phyloP scores from a whole-genome alignment of 2,797 vertebrate genomes.

The Mus spretus region DNA sequence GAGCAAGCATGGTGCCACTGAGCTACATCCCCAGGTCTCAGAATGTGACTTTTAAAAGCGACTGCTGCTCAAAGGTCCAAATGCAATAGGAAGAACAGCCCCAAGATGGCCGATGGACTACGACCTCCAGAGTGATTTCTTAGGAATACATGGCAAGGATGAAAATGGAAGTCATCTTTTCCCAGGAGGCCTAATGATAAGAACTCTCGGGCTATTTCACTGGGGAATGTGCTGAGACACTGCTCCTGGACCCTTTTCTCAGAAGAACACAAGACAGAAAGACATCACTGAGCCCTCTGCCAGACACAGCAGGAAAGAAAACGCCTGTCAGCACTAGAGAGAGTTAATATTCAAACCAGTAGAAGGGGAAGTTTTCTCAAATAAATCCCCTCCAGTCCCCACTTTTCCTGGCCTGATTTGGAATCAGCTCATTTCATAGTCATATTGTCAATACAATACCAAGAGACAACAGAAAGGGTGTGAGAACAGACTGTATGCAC shows the following conservation, averaged over 20 bases:
- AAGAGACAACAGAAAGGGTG: background rate
- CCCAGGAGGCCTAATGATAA: conserved; percentile 36
- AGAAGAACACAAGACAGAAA: background rate
- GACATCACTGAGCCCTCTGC: conserved; percentile 31
- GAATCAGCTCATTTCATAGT: background rate
- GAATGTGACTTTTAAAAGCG: conserved; percentile 8
- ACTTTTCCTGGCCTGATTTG: background rate
- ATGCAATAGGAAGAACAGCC: conserved; percentile 25
- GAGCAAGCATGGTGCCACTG: background rate
- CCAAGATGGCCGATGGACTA: background rate
- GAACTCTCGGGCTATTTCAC: conserved; percentile 59
- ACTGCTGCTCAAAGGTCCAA: conserved; percentile 24
- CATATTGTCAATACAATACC: background rate
- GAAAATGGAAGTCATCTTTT: conserved; percentile 68
- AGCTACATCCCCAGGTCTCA: background rate
- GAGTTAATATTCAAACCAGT: conserved; percentile 15
- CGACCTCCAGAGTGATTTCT: background rate
- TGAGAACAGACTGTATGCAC: background rate
- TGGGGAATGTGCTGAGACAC: background rate
- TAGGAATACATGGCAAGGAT: conserved; percentile 65
- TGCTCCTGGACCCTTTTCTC: conserved; percentile 44
- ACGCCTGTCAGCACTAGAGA: background rate
- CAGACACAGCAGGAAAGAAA: conserved; percentile 24
- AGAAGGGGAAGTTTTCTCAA: conserved; percentile 1
- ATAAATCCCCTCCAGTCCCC: background rate